Percentiles rank a stretch among this genome's conserved stretches.
These are phyloP conservation scores for Vanessa atalanta DNA, from an alignment of 1,140 invertebrate genomes.

Conservation along the genomic window DNA sequence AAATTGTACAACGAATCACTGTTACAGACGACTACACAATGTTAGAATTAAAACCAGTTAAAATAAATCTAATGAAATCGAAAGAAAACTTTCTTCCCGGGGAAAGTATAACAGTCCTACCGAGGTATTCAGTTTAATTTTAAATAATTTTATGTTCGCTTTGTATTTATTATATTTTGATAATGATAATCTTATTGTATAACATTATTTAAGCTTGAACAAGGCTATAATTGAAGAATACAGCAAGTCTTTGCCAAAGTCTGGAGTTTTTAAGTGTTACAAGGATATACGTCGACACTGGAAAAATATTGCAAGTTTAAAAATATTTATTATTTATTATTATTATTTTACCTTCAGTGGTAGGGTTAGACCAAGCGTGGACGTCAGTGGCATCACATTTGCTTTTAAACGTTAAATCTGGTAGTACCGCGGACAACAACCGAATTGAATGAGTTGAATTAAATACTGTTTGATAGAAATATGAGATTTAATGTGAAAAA, in stretches of 20 bases:
- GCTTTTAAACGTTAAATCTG: too few relatives aligned
- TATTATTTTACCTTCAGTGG: not conserved
- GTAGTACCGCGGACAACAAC: too few relatives aligned
- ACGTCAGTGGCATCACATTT: too few relatives aligned
- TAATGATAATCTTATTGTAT: not conserved
- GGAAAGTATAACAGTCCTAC: constrained; percentile 64
- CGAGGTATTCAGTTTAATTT: constrained; percentile 55
- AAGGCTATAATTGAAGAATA: constrained; percentile 47
- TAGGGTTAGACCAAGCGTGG: too few relatives aligned
- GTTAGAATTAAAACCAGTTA: constrained; percentile 57
- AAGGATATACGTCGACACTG: constrained; percentile 79
- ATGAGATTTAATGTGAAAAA: too few relatives aligned
- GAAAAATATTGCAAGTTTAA: constrained; percentile 78
- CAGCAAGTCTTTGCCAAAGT: constrained; percentile 54
- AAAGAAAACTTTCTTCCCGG: constrained; percentile 53
- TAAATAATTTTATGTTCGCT: not conserved
- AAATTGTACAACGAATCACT: not conserved
- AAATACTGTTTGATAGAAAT: too few relatives aligned
- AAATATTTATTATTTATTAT: not conserved
- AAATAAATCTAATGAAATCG: constrained; percentile 58
- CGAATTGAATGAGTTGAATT: too few relatives aligned
- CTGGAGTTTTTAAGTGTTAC: constrained; percentile 66
- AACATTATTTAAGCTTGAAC: constrained; percentile 7
- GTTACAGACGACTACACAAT: constrained; percentile 44
- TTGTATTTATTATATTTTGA: constrained; percentile 15